Percentiles rank a stretch among this genome's conserved stretches.
These are phyloP conservation scores for Propithecus deckenii DNA, from an alignment of 2,797 vertebrate genomes.

Conservation along the genomic window DNA sequence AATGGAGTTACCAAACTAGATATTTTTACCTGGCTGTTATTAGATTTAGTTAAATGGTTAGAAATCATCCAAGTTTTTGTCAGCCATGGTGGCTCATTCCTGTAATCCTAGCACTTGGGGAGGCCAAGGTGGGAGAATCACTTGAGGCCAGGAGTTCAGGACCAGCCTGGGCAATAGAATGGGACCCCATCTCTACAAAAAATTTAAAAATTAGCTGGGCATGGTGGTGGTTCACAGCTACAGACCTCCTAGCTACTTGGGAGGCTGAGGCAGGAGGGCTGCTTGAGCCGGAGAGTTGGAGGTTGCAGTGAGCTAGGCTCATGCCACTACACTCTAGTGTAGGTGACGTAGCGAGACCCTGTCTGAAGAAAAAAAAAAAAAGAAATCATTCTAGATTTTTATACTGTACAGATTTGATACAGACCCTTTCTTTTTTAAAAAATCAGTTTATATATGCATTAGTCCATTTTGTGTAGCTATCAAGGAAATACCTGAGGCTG, in stretches of 20 bases:
- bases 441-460: not conserved
- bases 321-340: not conserved
- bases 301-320: not conserved
- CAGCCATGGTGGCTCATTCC: not conserved
- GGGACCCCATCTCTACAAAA: not conserved
- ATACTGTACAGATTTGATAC: not conserved
- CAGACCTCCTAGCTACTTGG: not conserved
- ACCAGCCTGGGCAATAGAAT: not conserved
- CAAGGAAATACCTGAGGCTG: too few relatives aligned
- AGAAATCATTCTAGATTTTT: not conserved
- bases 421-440: conserved; percentile 12
- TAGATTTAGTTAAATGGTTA: conserved; percentile 22
- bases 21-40: not conserved
- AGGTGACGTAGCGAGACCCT: not conserved
- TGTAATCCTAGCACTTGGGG: not conserved
- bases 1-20: not conserved
- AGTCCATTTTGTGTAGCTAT: too few relatives aligned
- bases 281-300: not conserved
- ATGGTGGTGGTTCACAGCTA: not conserved
- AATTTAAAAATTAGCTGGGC: not conserved
- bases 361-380: not conserved
- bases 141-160: not conserved
- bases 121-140: not conserved
- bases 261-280: not conserved
- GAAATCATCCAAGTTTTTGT: not conserved